Percentiles rank a stretch among this genome's conserved stretches.
Conservation (phyloP, 2,797 vertebrate genomes). For the Myioborus melanocephalus region DNA sequence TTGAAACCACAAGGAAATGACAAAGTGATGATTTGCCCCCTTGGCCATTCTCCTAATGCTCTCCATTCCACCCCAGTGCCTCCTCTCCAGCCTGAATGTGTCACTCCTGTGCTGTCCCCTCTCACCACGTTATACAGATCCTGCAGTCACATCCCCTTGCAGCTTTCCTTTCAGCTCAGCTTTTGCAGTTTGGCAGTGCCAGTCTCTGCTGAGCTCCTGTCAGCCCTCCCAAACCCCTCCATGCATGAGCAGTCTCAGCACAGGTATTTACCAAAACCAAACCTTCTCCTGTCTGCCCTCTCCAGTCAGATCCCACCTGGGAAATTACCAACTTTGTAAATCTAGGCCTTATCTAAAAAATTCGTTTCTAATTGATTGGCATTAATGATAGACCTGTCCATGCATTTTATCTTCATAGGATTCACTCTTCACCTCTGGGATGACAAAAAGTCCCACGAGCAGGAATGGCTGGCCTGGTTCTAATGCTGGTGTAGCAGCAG, state of each 20-base stretch:
- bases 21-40: not conserved
- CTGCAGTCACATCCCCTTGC: not conserved
- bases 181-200: not conserved
- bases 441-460: not conserved
- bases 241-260: rapidly evolving
- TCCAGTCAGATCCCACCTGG: not conserved
- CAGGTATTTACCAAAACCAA: not conserved
- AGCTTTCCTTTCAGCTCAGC: not conserved
- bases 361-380: not conserved
- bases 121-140: rapidly evolving
- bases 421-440: not conserved
- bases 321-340: not conserved
- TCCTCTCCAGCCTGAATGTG: not conserved
- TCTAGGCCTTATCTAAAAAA: not conserved
- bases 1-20: not conserved
- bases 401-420: not conserved
- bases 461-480: not conserved
- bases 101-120: not conserved
- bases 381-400: not conserved
- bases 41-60: not conserved
- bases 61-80: not conserved
- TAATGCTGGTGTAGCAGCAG: rapidly evolving
- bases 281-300: not conserved
- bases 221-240: not conserved
- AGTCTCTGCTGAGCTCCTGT: not conserved